Conservation (phyloP, 2,113 vertebrate species). For the Alaudala cheleensis region DNA sequence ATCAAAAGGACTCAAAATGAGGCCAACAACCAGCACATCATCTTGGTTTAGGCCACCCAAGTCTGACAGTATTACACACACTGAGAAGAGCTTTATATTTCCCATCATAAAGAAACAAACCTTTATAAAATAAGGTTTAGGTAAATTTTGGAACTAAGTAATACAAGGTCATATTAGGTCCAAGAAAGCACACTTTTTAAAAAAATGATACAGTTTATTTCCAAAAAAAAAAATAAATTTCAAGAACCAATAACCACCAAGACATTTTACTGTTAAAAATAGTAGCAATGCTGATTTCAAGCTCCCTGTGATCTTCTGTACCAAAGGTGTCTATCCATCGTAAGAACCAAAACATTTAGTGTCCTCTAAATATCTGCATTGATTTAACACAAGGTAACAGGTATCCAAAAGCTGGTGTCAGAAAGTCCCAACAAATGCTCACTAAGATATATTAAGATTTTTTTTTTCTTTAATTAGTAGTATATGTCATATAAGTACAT, state of each 20-base stretch:
- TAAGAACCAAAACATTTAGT: background rate
- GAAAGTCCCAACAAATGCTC: background rate
- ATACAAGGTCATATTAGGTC: background rate
- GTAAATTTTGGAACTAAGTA: background rate
- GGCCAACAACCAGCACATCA: background rate
- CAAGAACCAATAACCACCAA: background rate
- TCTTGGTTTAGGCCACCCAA: background rate
- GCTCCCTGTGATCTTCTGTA: background rate
- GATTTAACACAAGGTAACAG: background rate
- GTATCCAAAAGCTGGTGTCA: background rate
- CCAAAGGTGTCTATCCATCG: background rate
- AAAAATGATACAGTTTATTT: rapidly evolving
- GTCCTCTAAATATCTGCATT: background rate
- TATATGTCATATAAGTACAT: background rate
- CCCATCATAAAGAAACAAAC: background rate
- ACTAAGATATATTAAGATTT: background rate
- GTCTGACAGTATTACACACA: background rate
- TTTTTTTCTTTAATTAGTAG: background rate
- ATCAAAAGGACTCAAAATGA: background rate
- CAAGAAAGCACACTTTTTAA: background rate
- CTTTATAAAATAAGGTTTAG: background rate
- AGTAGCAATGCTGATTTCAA: background rate
- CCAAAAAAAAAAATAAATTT: background rate
- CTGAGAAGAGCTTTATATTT: background rate
- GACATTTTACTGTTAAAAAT: background rate